Evolutionary conservation across 2,113 vertebrate genomes (phyloP), one percentile per base, ranked within the genome.

Genomic region (Varanus komodoensis): DNA sequence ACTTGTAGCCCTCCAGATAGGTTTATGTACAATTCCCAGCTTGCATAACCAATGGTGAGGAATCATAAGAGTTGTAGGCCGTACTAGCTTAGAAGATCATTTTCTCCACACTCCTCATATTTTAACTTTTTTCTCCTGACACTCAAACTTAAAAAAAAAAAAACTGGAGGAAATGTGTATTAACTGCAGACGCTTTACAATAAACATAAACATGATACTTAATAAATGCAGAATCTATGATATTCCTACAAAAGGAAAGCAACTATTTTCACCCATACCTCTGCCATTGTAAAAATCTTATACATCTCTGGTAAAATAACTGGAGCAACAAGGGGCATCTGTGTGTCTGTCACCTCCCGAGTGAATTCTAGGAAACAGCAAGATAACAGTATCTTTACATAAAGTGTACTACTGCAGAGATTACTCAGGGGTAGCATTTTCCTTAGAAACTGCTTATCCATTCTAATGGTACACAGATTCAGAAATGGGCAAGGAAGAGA

Each of bases 281-380:
- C 99, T 5, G 98, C 98, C 99, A 99, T 99, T 3, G 99, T 99
- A 96, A 99, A 99, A 95, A 99, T 99, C 96, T 98, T 99, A 94
- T 99, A 99, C 99, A 99, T 99, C 96, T 99, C 99, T 44, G 99
- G 99, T 89, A 99, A 97, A 93, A 99, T 99, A 91, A 99, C 99
- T 3, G 99, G 99, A 92, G 99, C 99, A 64, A 99, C 99, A 54
- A 99, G 97, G 0, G 99, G 99, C 99, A 99, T 99, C 97, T 99
- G 99, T 14, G 98, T 99, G 91, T 99, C 99, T 0, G 99, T 99
- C 90, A 99, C 99, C 93, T 99, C 99, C n/a, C 99, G 97, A 0
- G 99, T 99, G 87, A 99, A 99, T 86, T 99, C 99, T 99, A 82
- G 25, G 69, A 93, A 92, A 86, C 21, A 48, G 85, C 88, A 73